Evolutionary conservation across 2,888 invertebrate species (phyloP), one percentile per base, ranked within the genome.

Genomic region (Trichacis sp.): DNA sequence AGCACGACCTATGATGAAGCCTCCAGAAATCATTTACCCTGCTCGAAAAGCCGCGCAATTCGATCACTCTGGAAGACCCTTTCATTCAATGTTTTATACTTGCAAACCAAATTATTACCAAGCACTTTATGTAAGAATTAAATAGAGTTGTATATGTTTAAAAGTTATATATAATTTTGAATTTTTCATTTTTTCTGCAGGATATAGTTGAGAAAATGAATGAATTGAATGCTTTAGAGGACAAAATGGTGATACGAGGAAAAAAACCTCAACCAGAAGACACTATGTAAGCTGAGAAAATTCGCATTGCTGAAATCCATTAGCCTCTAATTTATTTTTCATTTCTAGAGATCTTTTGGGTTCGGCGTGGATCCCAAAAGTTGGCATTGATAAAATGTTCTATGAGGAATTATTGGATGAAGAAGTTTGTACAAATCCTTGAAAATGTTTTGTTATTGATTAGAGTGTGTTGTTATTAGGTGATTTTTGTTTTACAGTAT

Each of bases 41-140:
- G 88, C 89, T 33, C 88, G 89, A 59, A 96, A 95, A 86, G 94
- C 91, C 40, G 96, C 96, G 1, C 93, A 96, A 83, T 97, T 97
- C 86, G 95, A 96, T 85, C 90, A 91, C 79, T 90, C 90, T 69
- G 99, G 99, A 0, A 88, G 97, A 73, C 98, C 99, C 1, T 90
- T 91, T 81, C 95, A 98, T 85, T 91, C 89, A 64, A 86, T 98
- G 70, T 99, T 97, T 85, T 99, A 97, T 81, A 98, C 98, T 0
- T 89, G 90, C 42, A 91, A 89, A 77, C 93, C 97, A 0, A 93
- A 94, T 81, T 98, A 92, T 82, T 95, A 93, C 81, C 89, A 93
- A 77, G 78, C 92, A 3, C 85, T 98, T 73, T 91, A 93, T 87
- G 97, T 94, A 86, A 87, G 88, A 12, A 3, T n/a, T n/a, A n/a